phyloP scores from a whole-genome alignment of 2,888 invertebrate genomes.

The Melangyna quadrimaculata region DNA sequence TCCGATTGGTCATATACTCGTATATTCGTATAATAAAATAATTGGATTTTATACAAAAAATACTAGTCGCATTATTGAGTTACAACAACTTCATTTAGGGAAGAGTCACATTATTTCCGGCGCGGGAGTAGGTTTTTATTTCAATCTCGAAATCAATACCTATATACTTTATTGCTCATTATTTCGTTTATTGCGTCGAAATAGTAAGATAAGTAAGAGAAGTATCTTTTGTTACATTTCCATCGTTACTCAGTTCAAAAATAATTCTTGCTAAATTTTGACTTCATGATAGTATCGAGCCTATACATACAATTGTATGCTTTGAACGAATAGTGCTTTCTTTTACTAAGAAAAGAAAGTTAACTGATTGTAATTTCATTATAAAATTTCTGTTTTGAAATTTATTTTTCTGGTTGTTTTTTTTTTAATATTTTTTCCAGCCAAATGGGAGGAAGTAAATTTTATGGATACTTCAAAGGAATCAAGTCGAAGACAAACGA shows the following conservation, averaged over 20 bases:
- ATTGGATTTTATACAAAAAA: not conserved
- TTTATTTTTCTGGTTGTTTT: not conserved
- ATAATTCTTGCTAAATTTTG: not conserved
- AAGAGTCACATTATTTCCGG: not conserved
- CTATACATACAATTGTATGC: not conserved
- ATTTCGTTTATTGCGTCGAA: too few species aligned
- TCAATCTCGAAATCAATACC: not conserved
- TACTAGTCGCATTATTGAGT: not conserved
- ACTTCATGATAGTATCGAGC: not conserved
- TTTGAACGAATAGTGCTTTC: too few species aligned
- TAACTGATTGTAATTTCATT: not conserved
- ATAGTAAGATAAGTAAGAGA: too few species aligned
- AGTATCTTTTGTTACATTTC: not conserved
- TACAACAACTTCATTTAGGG: not conserved
- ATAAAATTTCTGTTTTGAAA: not conserved
- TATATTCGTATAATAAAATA: not conserved
- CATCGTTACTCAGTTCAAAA: not conserved
- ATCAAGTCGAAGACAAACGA: not conserved
- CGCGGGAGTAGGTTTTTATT: not conserved
- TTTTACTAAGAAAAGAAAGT: not conserved
- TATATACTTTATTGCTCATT: not conserved
- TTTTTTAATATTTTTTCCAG: not conserved
- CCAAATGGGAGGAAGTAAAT: not conserved
- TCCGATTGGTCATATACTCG: not conserved
- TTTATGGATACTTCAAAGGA: not conserved